Base-by-base conservation (phyloP, 2,113 vertebrate genomes). In the Pyrgilauda ruficollis region DNA sequence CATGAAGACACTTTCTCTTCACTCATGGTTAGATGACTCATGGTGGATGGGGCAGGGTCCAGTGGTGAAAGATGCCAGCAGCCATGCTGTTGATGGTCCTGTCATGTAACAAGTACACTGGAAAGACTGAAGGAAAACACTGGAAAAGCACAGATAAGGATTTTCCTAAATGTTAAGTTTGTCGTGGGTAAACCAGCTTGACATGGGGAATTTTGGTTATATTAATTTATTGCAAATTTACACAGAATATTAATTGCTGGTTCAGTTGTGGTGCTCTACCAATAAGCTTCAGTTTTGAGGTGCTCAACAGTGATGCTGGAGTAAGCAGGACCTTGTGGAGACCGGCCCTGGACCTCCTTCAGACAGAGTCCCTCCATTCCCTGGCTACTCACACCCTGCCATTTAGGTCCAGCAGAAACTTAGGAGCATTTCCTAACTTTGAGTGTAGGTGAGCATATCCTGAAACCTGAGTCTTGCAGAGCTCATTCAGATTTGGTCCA, bases 241-340 rank as follows among this genome's bases (percentile, higher is more conserved):
- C 39, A 11, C 28, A 66, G 50, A 19, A 16, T 79, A 93, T 44
- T 39, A 68, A 33, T 75, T 88, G 31, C 30, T 43, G 21, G 30
- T 76, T 63, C 31, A 19, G 0, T 69, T 47, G 53, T 1, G 2
- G n/a, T 35, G 18, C 11, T 83, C 26, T 47, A 20, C 13, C 26
- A 49, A 19, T 27, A 24, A 26, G 5, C 47, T 55, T 41, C 41
- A 41, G 19, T 84, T 84, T 31, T 46, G 68, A 66, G 73, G 27
- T 33, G 44, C 11, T 63, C 58, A 37, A 2, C 22, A 35, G 41
- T 0, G 2, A 18, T 43, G 37, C 15, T 3, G 5, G 28, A 53
- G 31, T 8, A 35, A 69, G 30, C 27, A 58, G 59, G 31, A n/a
- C 27, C 46, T 82, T 31, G 17, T 39, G 61, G 30, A 53, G 41